phyloP scores from a whole-genome alignment of 2,113 vertebrate genomes.

The Corythaixoides concolor region DNA sequence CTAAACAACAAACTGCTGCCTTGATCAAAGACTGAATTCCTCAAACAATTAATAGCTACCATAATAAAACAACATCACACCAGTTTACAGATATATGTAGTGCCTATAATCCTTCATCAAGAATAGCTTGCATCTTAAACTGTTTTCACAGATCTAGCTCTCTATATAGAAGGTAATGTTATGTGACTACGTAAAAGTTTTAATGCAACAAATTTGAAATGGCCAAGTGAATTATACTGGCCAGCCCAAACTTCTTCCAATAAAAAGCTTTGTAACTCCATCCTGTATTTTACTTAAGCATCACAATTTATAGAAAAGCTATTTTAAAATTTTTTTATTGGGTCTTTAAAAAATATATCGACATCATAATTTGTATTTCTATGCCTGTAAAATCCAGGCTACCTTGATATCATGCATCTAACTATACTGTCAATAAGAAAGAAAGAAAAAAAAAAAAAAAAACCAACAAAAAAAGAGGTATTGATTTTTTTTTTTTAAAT shows the following conservation, averaged over 20 bases:
- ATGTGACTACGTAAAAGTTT: background rate
- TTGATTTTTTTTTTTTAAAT: background rate
- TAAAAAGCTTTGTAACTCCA: conserved; percentile 19
- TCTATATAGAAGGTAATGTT: background rate
- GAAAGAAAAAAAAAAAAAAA: background rate
- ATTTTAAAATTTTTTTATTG: background rate
- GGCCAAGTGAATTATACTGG: background rate
- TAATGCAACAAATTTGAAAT: background rate
- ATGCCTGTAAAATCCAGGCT: background rate
- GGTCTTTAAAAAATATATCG: background rate
- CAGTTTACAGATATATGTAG: background rate
- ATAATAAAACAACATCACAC: background rate
- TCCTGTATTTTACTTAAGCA: background rate
- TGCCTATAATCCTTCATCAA: background rate
- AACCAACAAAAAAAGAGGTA: too few species aligned
- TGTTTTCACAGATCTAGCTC: background rate
- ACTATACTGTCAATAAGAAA: background rate
- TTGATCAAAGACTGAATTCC: background rate
- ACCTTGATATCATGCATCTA: background rate
- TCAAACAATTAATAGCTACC: background rate
- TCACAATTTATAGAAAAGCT: background rate
- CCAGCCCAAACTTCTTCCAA: background rate
- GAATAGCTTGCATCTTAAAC: background rate
- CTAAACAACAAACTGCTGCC: background rate
- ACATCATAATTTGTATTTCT: background rate